These are phyloP conservation scores for Drosophila bipectinata DNA, from an alignment of 1,140 invertebrate genomes.

Conservation along the genomic window DNA sequence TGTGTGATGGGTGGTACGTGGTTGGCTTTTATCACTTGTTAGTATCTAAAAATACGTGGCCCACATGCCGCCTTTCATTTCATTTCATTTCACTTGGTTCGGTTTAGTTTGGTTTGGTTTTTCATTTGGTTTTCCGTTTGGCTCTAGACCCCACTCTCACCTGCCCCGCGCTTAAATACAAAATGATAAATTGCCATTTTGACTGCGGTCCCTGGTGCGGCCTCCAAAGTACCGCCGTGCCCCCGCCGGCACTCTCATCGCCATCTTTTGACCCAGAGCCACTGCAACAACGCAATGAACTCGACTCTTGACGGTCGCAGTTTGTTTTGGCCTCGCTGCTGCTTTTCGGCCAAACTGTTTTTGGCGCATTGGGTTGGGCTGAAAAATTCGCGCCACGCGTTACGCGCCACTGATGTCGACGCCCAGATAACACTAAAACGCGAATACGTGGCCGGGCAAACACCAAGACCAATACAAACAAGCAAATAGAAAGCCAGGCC, in stretches of 20 bases:
- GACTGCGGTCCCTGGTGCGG: conserved; percentile 57
- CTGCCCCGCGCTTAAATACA: conserved; percentile 72
- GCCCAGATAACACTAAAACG: conserved; percentile 73
- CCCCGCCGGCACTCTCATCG: conserved; percentile 4
- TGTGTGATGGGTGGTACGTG: conserved; percentile 38
- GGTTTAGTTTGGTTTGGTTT: conserved; percentile 47
- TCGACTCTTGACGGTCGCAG: conserved; percentile 22
- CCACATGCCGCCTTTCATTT: conserved; percentile 75
- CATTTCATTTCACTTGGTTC: conserved; percentile 62
- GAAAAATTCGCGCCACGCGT: conserved; percentile 66
- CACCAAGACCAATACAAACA: conserved; percentile 32
- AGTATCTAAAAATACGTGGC: conserved; percentile 81
- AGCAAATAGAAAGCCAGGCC: conserved; percentile 16
- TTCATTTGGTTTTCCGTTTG: conserved; percentile 39
- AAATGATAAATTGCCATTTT: conserved; percentile 83
- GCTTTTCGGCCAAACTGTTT: conserved; percentile 52
- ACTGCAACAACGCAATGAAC: conserved; percentile 50
- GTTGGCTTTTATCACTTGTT: conserved; percentile 80
- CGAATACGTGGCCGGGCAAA: conserved; percentile 42
- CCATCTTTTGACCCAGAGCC: conserved; percentile 38
- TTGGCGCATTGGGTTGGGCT: conserved; percentile 63
- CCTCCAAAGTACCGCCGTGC: background rate
- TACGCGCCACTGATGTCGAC: conserved; percentile 72
- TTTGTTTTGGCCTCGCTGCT: conserved; percentile 47
- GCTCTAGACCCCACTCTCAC: conserved; percentile 29